Percentiles rank a stretch among this genome's conserved stretches.
Conservation (phyloP, 2,888 invertebrate genomes). For the Hesperia comma region DNA sequence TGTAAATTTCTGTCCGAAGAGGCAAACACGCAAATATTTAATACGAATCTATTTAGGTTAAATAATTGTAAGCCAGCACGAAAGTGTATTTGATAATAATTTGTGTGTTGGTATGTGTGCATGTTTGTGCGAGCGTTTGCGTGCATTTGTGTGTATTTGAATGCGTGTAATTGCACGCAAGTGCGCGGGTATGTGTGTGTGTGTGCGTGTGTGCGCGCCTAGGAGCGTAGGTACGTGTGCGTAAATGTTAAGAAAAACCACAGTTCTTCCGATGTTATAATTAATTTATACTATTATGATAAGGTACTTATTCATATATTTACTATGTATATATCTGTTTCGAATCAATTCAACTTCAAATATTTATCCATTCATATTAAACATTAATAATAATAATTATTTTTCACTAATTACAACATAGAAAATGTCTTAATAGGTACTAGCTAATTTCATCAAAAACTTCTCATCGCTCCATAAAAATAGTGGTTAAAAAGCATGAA, state of each 20-base stretch:
- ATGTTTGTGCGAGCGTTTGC: background rate
- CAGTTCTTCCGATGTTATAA: conserved; percentile 11
- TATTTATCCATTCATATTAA: too few relatives aligned
- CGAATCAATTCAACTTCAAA: too few relatives aligned
- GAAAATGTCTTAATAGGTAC: too few relatives aligned
- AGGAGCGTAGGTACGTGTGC: too few relatives aligned
- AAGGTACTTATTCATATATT: background rate
- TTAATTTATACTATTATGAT: conserved; percentile 1
- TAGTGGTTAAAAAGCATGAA: too few relatives aligned
- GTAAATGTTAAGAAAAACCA: background rate
- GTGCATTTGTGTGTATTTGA: background rate
- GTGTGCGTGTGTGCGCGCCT: background rate
- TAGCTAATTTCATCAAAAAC: too few relatives aligned
- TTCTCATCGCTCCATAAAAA: too few relatives aligned
- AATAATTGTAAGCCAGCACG: background rate
- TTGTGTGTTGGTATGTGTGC: too few relatives aligned
- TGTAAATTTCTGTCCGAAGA: too few relatives aligned
- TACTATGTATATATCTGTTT: background rate
- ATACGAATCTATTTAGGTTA: background rate
- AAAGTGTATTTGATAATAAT: too few relatives aligned
- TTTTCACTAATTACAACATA: too few relatives aligned
- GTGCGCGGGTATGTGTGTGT: background rate
- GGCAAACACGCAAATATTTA: background rate
- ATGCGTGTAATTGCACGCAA: background rate
- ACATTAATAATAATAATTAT: too few relatives aligned